A percentile compares a stretch with the other conserved stretches of the same genome.
These are phyloP conservation scores for Genyomyrus donnyi DNA, from an alignment of 2,113 vertebrate species.

Conservation along the genomic window DNA sequence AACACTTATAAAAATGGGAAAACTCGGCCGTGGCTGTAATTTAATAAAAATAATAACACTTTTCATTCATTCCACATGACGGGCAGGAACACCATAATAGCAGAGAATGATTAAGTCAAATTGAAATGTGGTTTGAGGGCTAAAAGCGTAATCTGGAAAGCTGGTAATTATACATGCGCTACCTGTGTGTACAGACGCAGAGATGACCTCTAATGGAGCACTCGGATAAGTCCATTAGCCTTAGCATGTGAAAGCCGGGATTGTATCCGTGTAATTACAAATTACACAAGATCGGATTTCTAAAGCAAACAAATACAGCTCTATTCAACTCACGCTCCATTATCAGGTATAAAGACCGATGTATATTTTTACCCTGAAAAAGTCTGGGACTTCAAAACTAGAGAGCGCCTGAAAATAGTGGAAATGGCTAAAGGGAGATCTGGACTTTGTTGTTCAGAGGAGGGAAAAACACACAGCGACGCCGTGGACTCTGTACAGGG, in stretches of 20 bases:
- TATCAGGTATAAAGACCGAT: background rate
- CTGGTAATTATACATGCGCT: background rate
- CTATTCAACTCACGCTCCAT: slow-evolving; percentile 5
- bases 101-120: slow-evolving; percentile 39
- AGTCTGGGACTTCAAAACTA: background rate
- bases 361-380: background rate
- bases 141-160: slow-evolving; percentile 31
- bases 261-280: slow-evolving; percentile 20
- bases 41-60: background rate
- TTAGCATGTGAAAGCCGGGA: slow-evolving; percentile 14
- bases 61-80: slow-evolving; percentile 11
- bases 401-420: background rate
- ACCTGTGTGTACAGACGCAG: slow-evolving; percentile 5
- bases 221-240: slow-evolving; percentile 23
- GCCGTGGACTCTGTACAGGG: background rate
- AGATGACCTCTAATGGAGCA: slow-evolving; percentile 29
- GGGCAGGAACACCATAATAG: slow-evolving; percentile 11
- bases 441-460: background rate
- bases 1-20: background rate
- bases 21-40: background rate
- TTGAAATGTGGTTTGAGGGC: slow-evolving; percentile 31
- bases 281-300: slow-evolving; percentile 18
- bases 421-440: background rate
- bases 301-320: slow-evolving; percentile 2
- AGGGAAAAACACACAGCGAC: background rate